Evolutionary conservation across 1,140 invertebrate species (phyloP).

Genomic region (Anagrus nilaparvatae): DNA sequence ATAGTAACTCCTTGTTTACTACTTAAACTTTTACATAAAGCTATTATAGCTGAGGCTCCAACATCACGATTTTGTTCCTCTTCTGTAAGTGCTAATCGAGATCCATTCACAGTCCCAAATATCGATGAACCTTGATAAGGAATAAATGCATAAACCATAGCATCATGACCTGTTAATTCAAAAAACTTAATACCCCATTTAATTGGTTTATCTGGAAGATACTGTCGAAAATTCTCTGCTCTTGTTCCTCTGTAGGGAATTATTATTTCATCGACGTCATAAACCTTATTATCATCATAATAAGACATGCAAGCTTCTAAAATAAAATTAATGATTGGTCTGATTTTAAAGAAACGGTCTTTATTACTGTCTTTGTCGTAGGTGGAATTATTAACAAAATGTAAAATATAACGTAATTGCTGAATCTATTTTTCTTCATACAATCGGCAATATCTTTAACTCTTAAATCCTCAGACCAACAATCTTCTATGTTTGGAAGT

Average conservation of each 20-base stretch:
- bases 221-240: slow-evolving; percentile 15
- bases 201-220: slow-evolving; percentile 15
- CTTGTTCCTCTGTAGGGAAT: slow-evolving; percentile 10
- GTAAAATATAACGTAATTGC: slow-evolving; percentile 2
- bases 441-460: slow-evolving; percentile 2
- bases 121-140: slow-evolving; percentile 20
- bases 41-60: slow-evolving; percentile 17
- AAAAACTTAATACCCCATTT: slow-evolving; percentile 18
- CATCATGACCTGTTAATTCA: slow-evolving; percentile 14
- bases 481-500: slow-evolving; percentile 4
- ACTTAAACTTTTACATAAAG: slow-evolving; percentile 15
- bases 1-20: slow-evolving; percentile 13
- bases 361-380: background rate
- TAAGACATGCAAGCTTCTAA: slow-evolving; percentile 2
- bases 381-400: slow-evolving; percentile 7
- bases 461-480: background rate
- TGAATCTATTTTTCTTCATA: slow-evolving; percentile 5
- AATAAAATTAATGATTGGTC: slow-evolving; percentile 7
- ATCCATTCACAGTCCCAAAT: slow-evolving; percentile 11
- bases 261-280: slow-evolving; percentile 10
- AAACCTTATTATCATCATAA: slow-evolving; percentile 2
- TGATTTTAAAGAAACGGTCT: slow-evolving; percentile 13
- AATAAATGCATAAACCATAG: slow-evolving; percentile 11
- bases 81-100: slow-evolving; percentile 8
- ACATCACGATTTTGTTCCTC: slow-evolving; percentile 16